Conservation (phyloP, 1,140 invertebrate genomes). For the Dolichoris vasculosae region DNA sequence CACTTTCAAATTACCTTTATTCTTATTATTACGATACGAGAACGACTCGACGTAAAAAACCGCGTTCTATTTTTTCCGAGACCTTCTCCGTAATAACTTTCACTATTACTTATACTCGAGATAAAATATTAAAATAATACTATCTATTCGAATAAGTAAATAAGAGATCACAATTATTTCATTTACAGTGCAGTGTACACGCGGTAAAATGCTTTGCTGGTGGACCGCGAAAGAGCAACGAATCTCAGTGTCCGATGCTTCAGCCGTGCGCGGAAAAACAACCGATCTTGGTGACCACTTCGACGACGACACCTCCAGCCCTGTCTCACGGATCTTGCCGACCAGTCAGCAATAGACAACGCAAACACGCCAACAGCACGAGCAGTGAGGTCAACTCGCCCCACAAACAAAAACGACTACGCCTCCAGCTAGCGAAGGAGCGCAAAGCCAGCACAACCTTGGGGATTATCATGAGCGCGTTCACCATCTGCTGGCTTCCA, state of each 20-base stretch:
- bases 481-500: conserved; percentile 97
- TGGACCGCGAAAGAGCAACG: conserved; percentile 80
- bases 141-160: no score
- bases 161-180: neutral
- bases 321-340: neutral
- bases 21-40: no score
- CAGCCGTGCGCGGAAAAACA: conserved; percentile 64
- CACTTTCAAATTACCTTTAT: no score
- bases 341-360: neutral
- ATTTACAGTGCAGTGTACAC: conserved; percentile 79
- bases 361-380: conserved; percentile 65
- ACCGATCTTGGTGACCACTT: conserved; percentile 53
- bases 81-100: no score
- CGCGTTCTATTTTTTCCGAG: no score
- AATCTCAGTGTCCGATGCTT: conserved; percentile 84
- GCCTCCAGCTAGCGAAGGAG: conserved; percentile 90
- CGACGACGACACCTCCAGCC: neutral
- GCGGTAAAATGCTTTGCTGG: conserved; percentile 78
- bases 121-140: no score
- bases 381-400: conserved; percentile 71
- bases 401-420: conserved; percentile 81
- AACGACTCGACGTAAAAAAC: no score
- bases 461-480: conserved; percentile 98
- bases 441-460: conserved; percentile 96
- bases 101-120: no score